Conservation (phyloP, 2,113 vertebrate species). For the Chionomys nivalis region DNA sequence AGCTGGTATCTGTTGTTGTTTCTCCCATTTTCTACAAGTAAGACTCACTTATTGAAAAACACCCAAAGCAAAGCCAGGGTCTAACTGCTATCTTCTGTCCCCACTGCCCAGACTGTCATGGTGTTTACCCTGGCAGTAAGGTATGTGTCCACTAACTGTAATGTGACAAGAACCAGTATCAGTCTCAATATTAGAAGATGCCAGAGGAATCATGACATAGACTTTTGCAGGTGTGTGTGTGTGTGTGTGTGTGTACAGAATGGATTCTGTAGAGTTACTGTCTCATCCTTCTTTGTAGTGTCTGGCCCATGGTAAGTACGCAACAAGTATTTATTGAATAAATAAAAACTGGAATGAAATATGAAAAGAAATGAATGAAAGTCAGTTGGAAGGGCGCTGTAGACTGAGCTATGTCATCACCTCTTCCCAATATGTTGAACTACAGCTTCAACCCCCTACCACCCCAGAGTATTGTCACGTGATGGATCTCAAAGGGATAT, state of each 20-base stretch:
- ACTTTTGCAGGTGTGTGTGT: not conserved
- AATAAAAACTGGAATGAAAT: not conserved
- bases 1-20: not conserved
- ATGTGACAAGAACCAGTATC: not conserved
- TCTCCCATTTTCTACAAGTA: not conserved
- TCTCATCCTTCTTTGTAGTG: constrained; percentile 22
- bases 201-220: not conserved
- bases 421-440: fast-evolving
- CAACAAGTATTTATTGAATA: not conserved
- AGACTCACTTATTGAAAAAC: not conserved
- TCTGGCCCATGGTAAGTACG: not conserved
- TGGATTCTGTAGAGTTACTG: not conserved
- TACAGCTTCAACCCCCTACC: no score
- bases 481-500: not conserved
- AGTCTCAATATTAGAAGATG: not conserved
- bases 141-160: no score
- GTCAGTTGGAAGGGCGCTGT: not conserved
- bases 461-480: not conserved
- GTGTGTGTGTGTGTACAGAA: not conserved
- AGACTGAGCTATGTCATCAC: not conserved
- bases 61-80: not conserved
- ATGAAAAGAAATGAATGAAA: not conserved
- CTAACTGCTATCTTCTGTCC: not conserved
- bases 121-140: not conserved
- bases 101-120: no score